Conservation (phyloP, 2,113 vertebrate species). For the cat (Felis catus) region F.catus_Fca126_mat1.0 CM031413.1:91266001-91266500, state of each 20-base stretch:
- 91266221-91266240: neutral
- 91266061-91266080: neutral
- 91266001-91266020: constrained; percentile 38
- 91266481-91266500: neutral
- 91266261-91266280: neutral
- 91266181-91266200: neutral
- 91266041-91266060: constrained; percentile 50
- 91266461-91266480: neutral
- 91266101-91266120: neutral
- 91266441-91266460: neutral
- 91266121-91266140: constrained; percentile 25
- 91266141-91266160: neutral
- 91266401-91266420: neutral
- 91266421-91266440: neutral
- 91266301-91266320: constrained; percentile 18
- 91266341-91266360: neutral
- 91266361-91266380: neutral
- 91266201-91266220: constrained; percentile 23
- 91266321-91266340: neutral
- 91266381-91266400: neutral
- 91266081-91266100: neutral
- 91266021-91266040: neutral
- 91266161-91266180: constrained; percentile 3
- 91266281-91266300: neutral
- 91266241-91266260: neutral